A percentile compares a stretch with the other conserved stretches of the same genome.
phyloP scores from a whole-genome alignment of 2,797 vertebrate species.

The Arnoldichthys spilopterus region DNA sequence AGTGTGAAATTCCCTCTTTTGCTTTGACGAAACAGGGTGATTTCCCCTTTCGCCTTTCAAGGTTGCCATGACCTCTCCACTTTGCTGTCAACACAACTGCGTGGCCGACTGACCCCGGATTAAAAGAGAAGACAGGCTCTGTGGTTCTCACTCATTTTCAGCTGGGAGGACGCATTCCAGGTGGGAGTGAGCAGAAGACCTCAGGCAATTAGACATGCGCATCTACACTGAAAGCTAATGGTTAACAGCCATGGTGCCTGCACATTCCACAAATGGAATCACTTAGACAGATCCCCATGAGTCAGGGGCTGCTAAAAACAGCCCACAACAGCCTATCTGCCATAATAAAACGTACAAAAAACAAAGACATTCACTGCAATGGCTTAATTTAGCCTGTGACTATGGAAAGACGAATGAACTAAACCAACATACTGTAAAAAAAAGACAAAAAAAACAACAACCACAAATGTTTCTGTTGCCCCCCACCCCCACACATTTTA shows the following conservation, averaged over 20 bases:
- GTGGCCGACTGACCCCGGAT: neutral
- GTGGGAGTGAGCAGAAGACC: conserved; percentile 6
- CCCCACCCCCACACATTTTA: too few species aligned
- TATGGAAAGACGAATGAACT: neutral
- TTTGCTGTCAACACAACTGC: neutral
- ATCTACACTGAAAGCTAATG: conserved; percentile 58
- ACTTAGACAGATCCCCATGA: conserved; percentile 73
- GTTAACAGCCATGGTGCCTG: conserved; percentile 61
- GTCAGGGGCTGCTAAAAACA: neutral
- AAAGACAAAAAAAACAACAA: too few species aligned
- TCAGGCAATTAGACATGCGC: conserved; percentile 14
- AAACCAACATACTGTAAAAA: too few species aligned
- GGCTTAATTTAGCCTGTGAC: neutral
- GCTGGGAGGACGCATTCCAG: conserved; percentile 17
- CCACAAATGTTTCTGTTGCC: too few species aligned
- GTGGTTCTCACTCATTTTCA: neutral
- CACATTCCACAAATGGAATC: conserved; percentile 69
- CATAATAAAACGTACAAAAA: conserved; percentile 6
- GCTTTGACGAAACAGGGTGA: neutral
- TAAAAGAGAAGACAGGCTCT: neutral
- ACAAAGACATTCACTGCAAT: neutral
- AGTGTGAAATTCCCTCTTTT: neutral
- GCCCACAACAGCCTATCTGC: neutral
- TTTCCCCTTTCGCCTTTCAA: neutral
- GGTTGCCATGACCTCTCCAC: neutral